phyloP scores from a whole-genome alignment of 2,113 vertebrate species.

The Ariopsis seemanni region DNA sequence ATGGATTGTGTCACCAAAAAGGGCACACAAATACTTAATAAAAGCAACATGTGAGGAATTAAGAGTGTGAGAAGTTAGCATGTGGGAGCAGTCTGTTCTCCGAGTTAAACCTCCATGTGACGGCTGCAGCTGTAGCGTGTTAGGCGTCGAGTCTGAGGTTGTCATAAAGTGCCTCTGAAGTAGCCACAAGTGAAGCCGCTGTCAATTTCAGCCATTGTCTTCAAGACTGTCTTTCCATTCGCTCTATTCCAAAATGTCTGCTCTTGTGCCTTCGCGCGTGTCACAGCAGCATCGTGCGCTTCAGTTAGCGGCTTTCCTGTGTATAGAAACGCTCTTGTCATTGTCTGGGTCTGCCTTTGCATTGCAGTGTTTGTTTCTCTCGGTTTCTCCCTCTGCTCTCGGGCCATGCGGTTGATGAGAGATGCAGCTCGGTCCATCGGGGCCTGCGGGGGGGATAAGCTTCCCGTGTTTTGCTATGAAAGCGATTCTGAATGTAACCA shows the following conservation, averaged over 20 bases:
- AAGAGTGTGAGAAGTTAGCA: neutral
- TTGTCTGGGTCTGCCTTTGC: neutral
- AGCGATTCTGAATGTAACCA: slow-evolving; percentile 80
- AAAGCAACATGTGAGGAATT: neutral
- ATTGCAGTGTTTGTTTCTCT: slow-evolving; percentile 29
- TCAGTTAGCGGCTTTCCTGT: neutral
- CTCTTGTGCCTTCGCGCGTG: neutral
- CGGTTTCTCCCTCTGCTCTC: slow-evolving; percentile 39
- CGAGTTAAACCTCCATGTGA: slow-evolving; percentile 17
- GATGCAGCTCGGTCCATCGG: slow-evolving; percentile 64
- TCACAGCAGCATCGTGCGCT: neutral
- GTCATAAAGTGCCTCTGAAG: slow-evolving; percentile 45
- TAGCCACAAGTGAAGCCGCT: slow-evolving; percentile 20
- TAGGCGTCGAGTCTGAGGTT: slow-evolving; percentile 35
- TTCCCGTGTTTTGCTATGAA: slow-evolving; percentile 80
- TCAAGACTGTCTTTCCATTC: slow-evolving; percentile 11
- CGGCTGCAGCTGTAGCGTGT: slow-evolving; percentile 22
- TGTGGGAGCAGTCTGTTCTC: neutral
- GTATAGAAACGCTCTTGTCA: neutral
- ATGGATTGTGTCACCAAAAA: neutral
- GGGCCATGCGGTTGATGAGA: slow-evolving; percentile 67
- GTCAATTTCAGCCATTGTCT: slow-evolving; percentile 37
- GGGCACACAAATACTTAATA: neutral
- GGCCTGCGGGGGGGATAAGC: slow-evolving; percentile 72
- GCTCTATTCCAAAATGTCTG: slow-evolving; percentile 11